Evolutionary conservation across 2,797 vertebrate species (phyloP), one percentile per base, ranked within the genome.

Genomic region (Gobio occitaniae): DNA sequence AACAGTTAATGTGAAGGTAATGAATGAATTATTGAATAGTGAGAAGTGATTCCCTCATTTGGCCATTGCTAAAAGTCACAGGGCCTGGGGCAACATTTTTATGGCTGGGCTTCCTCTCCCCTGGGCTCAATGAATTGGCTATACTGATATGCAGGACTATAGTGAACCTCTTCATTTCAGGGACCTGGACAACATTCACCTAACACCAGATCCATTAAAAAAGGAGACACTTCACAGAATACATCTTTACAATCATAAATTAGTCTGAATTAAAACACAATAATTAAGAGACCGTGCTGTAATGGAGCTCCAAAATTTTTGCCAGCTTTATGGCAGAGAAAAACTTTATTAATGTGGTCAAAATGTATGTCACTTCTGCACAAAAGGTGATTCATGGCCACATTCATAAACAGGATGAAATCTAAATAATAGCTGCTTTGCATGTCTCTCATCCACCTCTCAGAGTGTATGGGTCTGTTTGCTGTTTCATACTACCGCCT

Each of bases 281-380:
- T 15, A 63, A 15, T 36, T 47, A 78, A 44, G 50, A 54, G 52
- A 19, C 50, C 5, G 21, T 19, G 52, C 17, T 54, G 52, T 52
- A 17, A 32, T 63, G 11, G 29, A 41, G 13, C 66, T 59, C 47
- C 50, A 36, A 32, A 21, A 70, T 52, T 41, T 29, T 41, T 29
- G 29, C 50, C 8, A 72, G 95, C 95, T 94, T 90, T 92, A 78
- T 1, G 93, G 93, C 0, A 92, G 90, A 3, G 93, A 94, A 74
- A 95, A 83, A 89, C 90, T 92, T 92, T 79, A 92, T 95, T 71
- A 92, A 84, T 2, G 95, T 88, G 6, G 86, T 91, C 16, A 95
- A 90, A n/a, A 93, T 69, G 95, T 92, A 94, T 89, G 76, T 95
- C 92, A 0, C 75, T 92, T 88, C 85, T 90, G 88, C 90, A 93